phyloP scores from a whole-genome alignment of 2,888 invertebrate genomes.

The Dascillus cervinus region DNA sequence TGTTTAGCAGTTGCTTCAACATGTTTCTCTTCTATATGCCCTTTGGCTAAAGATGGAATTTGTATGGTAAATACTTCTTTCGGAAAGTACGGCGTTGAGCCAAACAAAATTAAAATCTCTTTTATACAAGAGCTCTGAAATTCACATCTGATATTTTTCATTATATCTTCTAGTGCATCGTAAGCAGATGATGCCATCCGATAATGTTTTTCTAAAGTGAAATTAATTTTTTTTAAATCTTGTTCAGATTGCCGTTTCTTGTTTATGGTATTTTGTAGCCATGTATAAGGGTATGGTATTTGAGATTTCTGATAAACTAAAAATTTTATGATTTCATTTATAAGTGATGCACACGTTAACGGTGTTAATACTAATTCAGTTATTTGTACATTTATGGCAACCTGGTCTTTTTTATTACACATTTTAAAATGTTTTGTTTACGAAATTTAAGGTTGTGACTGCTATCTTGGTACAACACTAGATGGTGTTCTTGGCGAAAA shows the following conservation, averaged over 20 bases:
- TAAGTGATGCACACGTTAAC: slow-evolving; percentile 49
- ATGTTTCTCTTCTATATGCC: slow-evolving; percentile 32
- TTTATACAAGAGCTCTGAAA: slow-evolving; percentile 24
- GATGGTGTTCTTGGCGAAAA: background rate
- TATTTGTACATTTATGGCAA: slow-evolving; percentile 43
- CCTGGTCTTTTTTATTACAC: too few relatives aligned
- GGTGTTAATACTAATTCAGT: slow-evolving; percentile 48
- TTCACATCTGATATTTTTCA: slow-evolving; percentile 26
- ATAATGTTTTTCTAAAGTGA: slow-evolving; percentile 27
- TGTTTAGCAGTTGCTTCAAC: slow-evolving; percentile 23
- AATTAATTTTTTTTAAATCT: slow-evolving; percentile 15
- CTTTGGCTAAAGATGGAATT: slow-evolving; percentile 22
- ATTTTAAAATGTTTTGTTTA: too few relatives aligned
- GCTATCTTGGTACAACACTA: background rate
- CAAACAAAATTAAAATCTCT: slow-evolving; percentile 32
- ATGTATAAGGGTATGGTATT: slow-evolving; percentile 34
- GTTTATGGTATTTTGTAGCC: slow-evolving; percentile 29
- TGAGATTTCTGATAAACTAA: slow-evolving; percentile 50
- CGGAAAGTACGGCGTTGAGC: slow-evolving; percentile 28
- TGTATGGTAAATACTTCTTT: slow-evolving; percentile 30
- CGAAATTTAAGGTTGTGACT: background rate
- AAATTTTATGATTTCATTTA: slow-evolving; percentile 51
- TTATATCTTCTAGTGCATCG: slow-evolving; percentile 28
- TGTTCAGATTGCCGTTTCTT: slow-evolving; percentile 23
- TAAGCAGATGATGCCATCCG: slow-evolving; percentile 28